phyloP scores from a whole-genome alignment of 2,888 invertebrate genomes.

The Disparrhopalites patrizii region DNA sequence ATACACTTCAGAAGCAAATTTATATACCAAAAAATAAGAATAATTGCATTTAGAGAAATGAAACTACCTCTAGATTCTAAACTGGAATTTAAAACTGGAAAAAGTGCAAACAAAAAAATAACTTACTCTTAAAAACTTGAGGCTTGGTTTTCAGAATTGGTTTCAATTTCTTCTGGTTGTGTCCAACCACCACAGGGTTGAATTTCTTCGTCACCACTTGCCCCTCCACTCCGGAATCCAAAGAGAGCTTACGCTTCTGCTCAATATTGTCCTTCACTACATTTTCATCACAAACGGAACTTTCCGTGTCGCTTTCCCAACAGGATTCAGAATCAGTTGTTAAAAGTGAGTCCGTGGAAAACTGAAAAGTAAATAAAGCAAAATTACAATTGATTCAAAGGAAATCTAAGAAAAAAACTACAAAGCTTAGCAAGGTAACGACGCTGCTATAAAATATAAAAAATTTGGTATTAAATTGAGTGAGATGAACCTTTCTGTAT shows the following conservation, averaged over 20 bases:
- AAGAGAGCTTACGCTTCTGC: not conserved
- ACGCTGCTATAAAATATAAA: no score
- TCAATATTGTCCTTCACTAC: not conserved
- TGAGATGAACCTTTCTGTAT: no score
- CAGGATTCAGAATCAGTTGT: constrained; percentile 1
- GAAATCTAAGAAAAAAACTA: no score
- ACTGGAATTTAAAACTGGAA: not conserved
- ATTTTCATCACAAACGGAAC: not conserved
- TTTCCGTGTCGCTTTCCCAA: constrained; percentile 1
- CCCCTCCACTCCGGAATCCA: not conserved
- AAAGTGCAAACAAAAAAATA: not conserved
- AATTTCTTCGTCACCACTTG: not conserved
- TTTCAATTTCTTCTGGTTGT: constrained; percentile 8
- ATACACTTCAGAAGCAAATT: not conserved
- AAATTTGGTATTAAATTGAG: no score
- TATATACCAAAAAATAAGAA: not conserved
- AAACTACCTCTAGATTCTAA: not conserved
- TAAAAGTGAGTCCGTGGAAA: not conserved
- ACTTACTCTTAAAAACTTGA: constrained; percentile 21
- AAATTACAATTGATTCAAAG: no score
- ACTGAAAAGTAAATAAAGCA: not conserved
- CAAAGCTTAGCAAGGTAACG: no score
- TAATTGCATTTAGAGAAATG: no score
- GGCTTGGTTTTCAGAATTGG: constrained; percentile 20
- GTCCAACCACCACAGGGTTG: not conserved